Conservation (phyloP, 2,797 vertebrate genomes). For the Menidia menidia region DNA sequence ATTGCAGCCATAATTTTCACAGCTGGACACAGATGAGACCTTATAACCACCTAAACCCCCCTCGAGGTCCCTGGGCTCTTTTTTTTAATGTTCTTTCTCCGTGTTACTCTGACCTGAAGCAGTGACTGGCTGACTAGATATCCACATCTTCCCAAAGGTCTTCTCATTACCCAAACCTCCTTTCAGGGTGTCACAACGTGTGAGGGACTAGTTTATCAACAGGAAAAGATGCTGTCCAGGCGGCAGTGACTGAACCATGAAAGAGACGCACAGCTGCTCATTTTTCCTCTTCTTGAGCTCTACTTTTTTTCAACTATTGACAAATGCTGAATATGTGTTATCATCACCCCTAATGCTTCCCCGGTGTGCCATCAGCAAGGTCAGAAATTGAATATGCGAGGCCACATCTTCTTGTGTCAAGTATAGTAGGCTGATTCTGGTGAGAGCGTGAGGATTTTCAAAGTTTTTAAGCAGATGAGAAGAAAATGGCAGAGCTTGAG, state of each 20-base stretch:
- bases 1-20: slow-evolving; percentile 88
- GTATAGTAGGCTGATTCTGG: slow-evolving; percentile 5
- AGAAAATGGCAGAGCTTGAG: slow-evolving; percentile 38
- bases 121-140: slow-evolving; percentile 73
- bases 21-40: slow-evolving; percentile 77
- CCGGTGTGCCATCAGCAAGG: slow-evolving; percentile 38
- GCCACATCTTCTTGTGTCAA: slow-evolving; percentile 16
- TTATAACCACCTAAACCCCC: slow-evolving; percentile 74
- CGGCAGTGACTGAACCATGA: slow-evolving; percentile 82
- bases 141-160: slow-evolving; percentile 65
- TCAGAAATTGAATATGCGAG: slow-evolving; percentile 27
- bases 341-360: slow-evolving; percentile 43
- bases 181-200: slow-evolving; percentile 71
- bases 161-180: slow-evolving; percentile 64
- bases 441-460: slow-evolving; percentile 31
- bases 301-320: slow-evolving; percentile 15
- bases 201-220: slow-evolving; percentile 84
- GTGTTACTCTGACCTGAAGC: slow-evolving; percentile 75
- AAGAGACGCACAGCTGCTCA: slow-evolving; percentile 73
- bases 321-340: slow-evolving; percentile 44
- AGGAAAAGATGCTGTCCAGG: slow-evolving; percentile 69
- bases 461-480: slow-evolving; percentile 40
- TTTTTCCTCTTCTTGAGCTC: slow-evolving; percentile 54
- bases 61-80: slow-evolving; percentile 57
- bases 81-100: slow-evolving; percentile 83